Conservation (phyloP, 1,140 invertebrate genomes). For the Popillia japonica region DNA sequence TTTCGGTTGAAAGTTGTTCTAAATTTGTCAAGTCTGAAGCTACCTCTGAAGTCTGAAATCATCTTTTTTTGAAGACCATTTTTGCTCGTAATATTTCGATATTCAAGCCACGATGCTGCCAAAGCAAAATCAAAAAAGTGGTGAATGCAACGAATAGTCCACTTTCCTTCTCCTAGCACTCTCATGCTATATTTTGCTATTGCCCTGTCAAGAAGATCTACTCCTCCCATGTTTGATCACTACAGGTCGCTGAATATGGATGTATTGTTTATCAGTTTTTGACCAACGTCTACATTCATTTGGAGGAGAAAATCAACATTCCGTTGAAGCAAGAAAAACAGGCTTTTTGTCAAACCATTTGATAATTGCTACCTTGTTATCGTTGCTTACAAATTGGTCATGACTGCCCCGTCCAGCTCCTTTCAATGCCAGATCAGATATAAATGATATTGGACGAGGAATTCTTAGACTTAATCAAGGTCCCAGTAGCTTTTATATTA, state of each 20-base stretch:
- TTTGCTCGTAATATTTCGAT: constrained; percentile 8
- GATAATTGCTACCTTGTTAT: constrained; percentile 39
- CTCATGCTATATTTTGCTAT: no score
- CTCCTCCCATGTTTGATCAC: constrained; percentile 54
- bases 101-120: constrained; percentile 44
- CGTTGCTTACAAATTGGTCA: constrained; percentile 40
- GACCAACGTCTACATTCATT: constrained; percentile 5
- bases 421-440: constrained; percentile 40
- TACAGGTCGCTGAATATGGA: neutral
- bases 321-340: neutral
- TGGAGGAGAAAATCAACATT: neutral
- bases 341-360: constrained; percentile 33
- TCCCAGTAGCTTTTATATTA: constrained; percentile 41
- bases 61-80: no score
- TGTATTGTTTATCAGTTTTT: neutral
- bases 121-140: constrained; percentile 45
- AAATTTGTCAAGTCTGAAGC: neutral
- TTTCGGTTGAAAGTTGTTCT: no score
- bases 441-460: constrained; percentile 33
- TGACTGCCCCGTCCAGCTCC: constrained; percentile 37
- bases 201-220: constrained; percentile 53
- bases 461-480: constrained; percentile 41
- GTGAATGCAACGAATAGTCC: constrained; percentile 42
- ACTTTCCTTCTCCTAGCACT: constrained; percentile 37
- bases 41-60: neutral